A percentile compares a stretch with the other conserved stretches of the same genome.
These are phyloP conservation scores for Nymphalis polychloros DNA, from an alignment of 2,888 invertebrate genomes.

Conservation along the genomic window DNA sequence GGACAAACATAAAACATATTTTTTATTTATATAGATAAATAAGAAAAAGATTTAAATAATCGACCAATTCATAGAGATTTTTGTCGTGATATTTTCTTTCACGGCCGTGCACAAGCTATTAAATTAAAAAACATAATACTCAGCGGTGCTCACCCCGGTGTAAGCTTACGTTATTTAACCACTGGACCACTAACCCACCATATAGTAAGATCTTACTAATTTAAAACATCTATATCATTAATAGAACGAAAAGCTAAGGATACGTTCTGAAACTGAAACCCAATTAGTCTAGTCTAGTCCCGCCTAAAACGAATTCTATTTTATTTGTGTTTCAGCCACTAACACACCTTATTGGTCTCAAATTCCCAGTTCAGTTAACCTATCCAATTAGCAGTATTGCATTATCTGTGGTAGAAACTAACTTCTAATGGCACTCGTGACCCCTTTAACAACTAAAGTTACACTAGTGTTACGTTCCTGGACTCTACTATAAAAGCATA, in stretches of 20 bases:
- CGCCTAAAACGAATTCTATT: slow-evolving; percentile 7
- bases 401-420: slow-evolving; percentile 21
- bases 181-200: no score
- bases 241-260: background rate
- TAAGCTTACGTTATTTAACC: no score
- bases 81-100: no score
- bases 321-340: background rate
- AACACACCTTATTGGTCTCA: slow-evolving; percentile 35
- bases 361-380: slow-evolving; percentile 40
- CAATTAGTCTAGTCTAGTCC: background rate
- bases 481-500: slow-evolving; percentile 37
- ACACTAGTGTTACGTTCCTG: background rate
- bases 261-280: background rate
- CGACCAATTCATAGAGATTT: no score
- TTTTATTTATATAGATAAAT: no score
- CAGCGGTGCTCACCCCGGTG: no score
- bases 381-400: slow-evolving; percentile 27
- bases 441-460: slow-evolving; percentile 21
- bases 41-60: no score
- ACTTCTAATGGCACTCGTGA: slow-evolving; percentile 22
- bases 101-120: no score
- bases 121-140: no score
- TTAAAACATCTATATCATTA: background rate
- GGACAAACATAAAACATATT: no score
- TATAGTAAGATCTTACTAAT: no score